phyloP scores from a whole-genome alignment of 2,113 vertebrate genomes.

The Bufo gargarizans region DNA sequence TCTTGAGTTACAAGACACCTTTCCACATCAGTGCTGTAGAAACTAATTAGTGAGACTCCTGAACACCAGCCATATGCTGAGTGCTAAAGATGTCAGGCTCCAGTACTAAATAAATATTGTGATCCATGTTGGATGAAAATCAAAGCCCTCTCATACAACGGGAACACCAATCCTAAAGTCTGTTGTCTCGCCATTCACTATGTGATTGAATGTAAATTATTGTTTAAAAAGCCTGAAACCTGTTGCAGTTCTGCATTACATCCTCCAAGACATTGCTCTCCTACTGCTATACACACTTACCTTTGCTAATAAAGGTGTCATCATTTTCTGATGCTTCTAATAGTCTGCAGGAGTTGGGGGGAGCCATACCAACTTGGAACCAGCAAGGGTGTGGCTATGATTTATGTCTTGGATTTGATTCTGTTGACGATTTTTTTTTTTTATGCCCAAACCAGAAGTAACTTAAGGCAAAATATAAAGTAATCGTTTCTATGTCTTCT shows the following conservation, averaged over 20 bases:
- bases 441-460: not conserved
- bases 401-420: not conserved
- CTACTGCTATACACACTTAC: not conserved
- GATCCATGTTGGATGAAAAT: not conserved
- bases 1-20: conserved; percentile 49
- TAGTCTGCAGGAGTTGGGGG: not conserved
- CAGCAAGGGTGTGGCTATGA: not conserved
- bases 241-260: not conserved
- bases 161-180: not conserved
- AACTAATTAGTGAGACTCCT: conserved; percentile 3
- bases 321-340: not conserved
- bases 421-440: not conserved
- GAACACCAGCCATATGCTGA: conserved; percentile 6
- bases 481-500: no score
- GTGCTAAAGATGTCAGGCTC: not conserved
- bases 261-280: not conserved
- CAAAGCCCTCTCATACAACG: not conserved
- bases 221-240: not conserved
- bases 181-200: not conserved
- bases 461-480: not conserved
- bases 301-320: not conserved
- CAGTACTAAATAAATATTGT: not conserved
- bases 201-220: not conserved
- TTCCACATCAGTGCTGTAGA: not conserved
- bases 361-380: not conserved